These are phyloP conservation scores for Rugalucina vietnamica DNA, from an alignment of 2,888 invertebrate genomes.

Conservation along the genomic window DNA sequence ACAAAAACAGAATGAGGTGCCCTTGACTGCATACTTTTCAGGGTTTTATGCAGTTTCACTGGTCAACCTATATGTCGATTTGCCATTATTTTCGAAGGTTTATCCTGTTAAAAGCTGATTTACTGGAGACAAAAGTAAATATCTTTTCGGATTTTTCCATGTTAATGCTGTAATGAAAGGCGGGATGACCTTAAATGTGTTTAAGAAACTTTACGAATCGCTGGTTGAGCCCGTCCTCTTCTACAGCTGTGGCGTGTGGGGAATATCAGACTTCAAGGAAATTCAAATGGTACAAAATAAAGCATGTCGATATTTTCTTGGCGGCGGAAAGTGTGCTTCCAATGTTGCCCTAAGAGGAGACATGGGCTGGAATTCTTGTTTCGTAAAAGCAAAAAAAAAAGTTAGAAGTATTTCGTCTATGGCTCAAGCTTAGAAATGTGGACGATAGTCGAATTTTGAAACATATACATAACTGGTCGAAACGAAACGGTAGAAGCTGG, in stretches of 20 bases:
- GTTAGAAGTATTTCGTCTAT: background rate
- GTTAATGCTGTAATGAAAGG: too few species aligned
- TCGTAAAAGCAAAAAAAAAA: background rate
- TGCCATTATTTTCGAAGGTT: too few species aligned
- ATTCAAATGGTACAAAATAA: constrained; percentile 24
- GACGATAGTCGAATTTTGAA: background rate
- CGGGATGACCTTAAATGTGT: constrained; percentile 23
- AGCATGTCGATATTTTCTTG: constrained; percentile 14
- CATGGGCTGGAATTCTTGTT: constrained; percentile 20
- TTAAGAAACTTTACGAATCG: constrained; percentile 15
- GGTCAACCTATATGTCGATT: too few species aligned
- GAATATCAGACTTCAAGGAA: background rate
- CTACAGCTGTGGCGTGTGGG: constrained; percentile 33
- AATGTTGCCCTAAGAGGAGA: constrained; percentile 21
- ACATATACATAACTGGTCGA: background rate
- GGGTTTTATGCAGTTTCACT: too few species aligned
- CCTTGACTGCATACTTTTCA: too few species aligned
- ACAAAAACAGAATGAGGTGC: too few species aligned
- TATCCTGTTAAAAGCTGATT: too few species aligned
- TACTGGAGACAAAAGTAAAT: too few species aligned
- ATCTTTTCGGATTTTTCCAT: too few species aligned
- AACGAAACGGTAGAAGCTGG: background rate
- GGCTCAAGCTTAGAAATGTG: background rate
- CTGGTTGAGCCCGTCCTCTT: constrained; percentile 30
- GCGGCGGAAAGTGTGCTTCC: constrained; percentile 14